Percentiles rank a stretch among this genome's conserved stretches.
phyloP scores from a whole-genome alignment of 2,797 vertebrate genomes.

The Sebastes baramenuke region DNA sequence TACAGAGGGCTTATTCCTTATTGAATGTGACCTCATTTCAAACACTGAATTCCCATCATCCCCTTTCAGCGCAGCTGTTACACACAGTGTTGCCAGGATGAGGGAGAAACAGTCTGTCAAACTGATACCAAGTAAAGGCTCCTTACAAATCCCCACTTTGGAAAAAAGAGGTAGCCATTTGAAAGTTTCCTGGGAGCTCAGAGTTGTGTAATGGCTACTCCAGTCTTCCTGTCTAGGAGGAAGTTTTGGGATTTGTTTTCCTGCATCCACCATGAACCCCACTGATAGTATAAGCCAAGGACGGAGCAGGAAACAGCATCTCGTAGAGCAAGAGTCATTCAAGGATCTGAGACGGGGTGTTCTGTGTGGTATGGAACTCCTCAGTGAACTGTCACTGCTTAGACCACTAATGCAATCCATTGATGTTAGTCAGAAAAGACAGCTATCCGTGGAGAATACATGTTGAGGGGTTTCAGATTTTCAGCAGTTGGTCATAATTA shows the following conservation, averaged over 20 bases:
- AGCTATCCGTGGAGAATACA: slow-evolving; percentile 27
- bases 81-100: slow-evolving; percentile 28
- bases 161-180: slow-evolving; percentile 20
- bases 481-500: slow-evolving; percentile 58
- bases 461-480: slow-evolving; percentile 36
- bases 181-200: slow-evolving; percentile 37
- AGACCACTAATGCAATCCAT: slow-evolving; percentile 51
- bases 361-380: slow-evolving; percentile 35
- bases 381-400: slow-evolving; percentile 48
- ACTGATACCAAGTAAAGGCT: slow-evolving; percentile 11
- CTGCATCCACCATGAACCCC: slow-evolving; percentile 40
- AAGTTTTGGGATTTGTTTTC: slow-evolving; percentile 46
- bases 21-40: slow-evolving; percentile 71
- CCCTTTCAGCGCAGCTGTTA: slow-evolving; percentile 55
- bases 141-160: not conserved
- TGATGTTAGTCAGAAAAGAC: slow-evolving; percentile 45
- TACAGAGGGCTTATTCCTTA: slow-evolving; percentile 44
- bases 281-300: slow-evolving; percentile 45
- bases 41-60: slow-evolving; percentile 54
- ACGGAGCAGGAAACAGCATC: slow-evolving; percentile 46
- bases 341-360: slow-evolving; percentile 26
- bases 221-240: slow-evolving; percentile 23
- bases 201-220: slow-evolving; percentile 28
- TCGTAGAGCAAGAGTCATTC: slow-evolving; percentile 38
- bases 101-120: slow-evolving; percentile 16